Evolutionary conservation across 2,888 invertebrate species (phyloP).

Genomic region (Patella pellucida): DNA sequence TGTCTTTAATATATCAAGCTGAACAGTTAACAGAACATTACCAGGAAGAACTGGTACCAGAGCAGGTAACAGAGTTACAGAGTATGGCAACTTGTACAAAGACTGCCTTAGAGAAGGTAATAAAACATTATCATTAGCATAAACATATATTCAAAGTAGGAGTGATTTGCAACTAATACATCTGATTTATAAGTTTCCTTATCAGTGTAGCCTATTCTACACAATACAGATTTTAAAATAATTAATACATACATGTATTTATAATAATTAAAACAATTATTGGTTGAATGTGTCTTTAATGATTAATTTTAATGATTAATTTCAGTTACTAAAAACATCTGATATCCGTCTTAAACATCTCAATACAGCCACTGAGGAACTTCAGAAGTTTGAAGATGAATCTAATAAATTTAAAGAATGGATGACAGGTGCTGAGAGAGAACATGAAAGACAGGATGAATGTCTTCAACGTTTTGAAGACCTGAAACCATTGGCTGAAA

Average conservation of each 20-base stretch:
- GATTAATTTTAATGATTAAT: not conserved
- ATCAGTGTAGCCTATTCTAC: too few species aligned
- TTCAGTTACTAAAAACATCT: constrained; percentile 56
- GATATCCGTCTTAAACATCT: constrained; percentile 58
- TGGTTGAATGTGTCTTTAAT: too few species aligned
- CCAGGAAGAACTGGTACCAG: constrained; percentile 63
- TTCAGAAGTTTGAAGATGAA: constrained; percentile 63
- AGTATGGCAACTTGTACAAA: constrained; percentile 54
- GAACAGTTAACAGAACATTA: constrained; percentile 65
- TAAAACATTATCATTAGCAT: not conserved
- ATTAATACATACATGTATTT: too few species aligned
- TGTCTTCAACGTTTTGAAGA: constrained; percentile 55
- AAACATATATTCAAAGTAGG: not conserved
- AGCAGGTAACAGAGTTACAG: constrained; percentile 63
- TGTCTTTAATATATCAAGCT: constrained; percentile 64
- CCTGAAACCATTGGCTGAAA: constrained; percentile 50
- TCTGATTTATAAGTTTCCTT: not conserved
- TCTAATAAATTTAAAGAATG: constrained; percentile 60
- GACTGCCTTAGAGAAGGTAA: constrained; percentile 57
- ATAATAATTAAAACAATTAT: too few species aligned
- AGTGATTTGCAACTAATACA: not conserved
- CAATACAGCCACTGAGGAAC: constrained; percentile 58
- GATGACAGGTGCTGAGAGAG: constrained; percentile 54
- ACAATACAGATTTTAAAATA: too few species aligned
- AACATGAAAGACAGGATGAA: constrained; percentile 48